Evolutionary conservation across 2,797 vertebrate genomes (phyloP).

Genomic region (Onychomys leucogaster): DNA sequence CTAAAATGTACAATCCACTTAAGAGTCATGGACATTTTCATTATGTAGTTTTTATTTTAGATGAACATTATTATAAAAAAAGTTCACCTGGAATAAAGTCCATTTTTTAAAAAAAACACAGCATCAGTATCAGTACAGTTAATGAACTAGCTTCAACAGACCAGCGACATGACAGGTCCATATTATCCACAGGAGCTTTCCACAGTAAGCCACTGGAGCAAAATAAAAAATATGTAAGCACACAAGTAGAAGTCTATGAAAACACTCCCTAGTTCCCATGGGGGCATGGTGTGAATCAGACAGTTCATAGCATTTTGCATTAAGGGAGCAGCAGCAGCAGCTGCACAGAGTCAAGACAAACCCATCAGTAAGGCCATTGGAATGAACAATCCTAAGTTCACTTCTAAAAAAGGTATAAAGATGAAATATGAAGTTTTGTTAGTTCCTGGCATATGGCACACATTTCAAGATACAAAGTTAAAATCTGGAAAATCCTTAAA

Average conservation of each 20-base stretch:
- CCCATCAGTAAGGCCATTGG: constrained; percentile 86
- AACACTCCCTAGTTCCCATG: constrained; percentile 81
- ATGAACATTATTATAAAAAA: constrained; percentile 88
- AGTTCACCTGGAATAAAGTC: constrained; percentile 89
- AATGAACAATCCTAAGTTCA: constrained; percentile 84
- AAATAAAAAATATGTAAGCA: constrained; percentile 84
- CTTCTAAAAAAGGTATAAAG: constrained; percentile 75
- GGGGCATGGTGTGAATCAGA: constrained; percentile 81
- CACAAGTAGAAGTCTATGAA: constrained; percentile 81
- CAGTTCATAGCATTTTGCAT: constrained; percentile 81
- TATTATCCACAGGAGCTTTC: constrained; percentile 84
- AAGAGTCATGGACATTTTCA: constrained; percentile 82
- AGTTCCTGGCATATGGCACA: constrained; percentile 79
- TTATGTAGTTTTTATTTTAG: constrained; percentile 92
- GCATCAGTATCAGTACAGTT: constrained; percentile 88
- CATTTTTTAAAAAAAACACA: constrained; percentile 78
- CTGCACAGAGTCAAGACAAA: constrained; percentile 83
- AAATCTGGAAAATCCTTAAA: constrained; percentile 74
- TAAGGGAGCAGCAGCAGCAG: constrained; percentile 84
- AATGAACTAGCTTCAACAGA: constrained; percentile 86
- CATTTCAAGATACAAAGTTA: constrained; percentile 78
- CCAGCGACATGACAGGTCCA: constrained; percentile 85
- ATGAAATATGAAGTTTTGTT: constrained; percentile 75
- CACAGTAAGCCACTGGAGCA: constrained; percentile 82
- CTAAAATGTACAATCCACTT: constrained; percentile 63